Conservation (phyloP, 2,888 invertebrate genomes). For the Drosophila mulleri region DNA sequence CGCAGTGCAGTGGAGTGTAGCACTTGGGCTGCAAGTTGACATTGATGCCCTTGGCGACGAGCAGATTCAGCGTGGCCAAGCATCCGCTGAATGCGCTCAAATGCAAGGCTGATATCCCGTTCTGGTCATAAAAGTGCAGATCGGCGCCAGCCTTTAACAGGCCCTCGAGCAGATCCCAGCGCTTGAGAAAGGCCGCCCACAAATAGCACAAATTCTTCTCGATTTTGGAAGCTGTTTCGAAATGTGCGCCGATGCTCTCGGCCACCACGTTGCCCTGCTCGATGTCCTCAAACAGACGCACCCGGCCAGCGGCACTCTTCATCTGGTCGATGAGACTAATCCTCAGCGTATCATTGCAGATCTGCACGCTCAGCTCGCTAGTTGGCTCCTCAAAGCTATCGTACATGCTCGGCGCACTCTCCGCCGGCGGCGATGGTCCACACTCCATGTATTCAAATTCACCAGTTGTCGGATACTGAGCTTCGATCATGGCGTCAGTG, state of each 20-base stretch:
- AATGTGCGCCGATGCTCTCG: slow-evolving; percentile 86
- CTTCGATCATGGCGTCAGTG: slow-evolving; percentile 87
- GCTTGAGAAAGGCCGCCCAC: slow-evolving; percentile 91
- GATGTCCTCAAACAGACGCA: slow-evolving; percentile 90
- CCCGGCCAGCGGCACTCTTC: slow-evolving; percentile 89
- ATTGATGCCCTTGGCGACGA: slow-evolving; percentile 89
- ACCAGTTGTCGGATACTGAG: slow-evolving; percentile 88
- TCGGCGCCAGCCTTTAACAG: slow-evolving; percentile 90
- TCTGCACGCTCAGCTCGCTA: slow-evolving; percentile 89
- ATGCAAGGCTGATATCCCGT: slow-evolving; percentile 91
- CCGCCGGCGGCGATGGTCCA: slow-evolving; percentile 92
- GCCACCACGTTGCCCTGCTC: slow-evolving; percentile 88
- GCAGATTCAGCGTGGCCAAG: slow-evolving; percentile 88
- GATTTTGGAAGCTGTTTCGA: slow-evolving; percentile 87
- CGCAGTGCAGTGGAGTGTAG: slow-evolving; percentile 94
- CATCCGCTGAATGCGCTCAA: slow-evolving; percentile 92
- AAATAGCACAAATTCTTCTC: slow-evolving; percentile 90
- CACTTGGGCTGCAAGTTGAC: slow-evolving; percentile 89
- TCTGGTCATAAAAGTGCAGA: slow-evolving; percentile 89
- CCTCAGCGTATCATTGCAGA: slow-evolving; percentile 90
- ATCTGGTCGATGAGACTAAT: slow-evolving; percentile 91
- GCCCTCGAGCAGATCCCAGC: slow-evolving; percentile 88
- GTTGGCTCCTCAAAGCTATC: slow-evolving; percentile 92
- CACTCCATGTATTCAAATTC: slow-evolving; percentile 92
- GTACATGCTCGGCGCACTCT: slow-evolving; percentile 92